Percentiles rank a stretch among this genome's conserved stretches.
These are phyloP conservation scores for Echinops telfairi DNA, from an alignment of 2,113 vertebrate genomes.

Conservation along the genomic window DNA sequence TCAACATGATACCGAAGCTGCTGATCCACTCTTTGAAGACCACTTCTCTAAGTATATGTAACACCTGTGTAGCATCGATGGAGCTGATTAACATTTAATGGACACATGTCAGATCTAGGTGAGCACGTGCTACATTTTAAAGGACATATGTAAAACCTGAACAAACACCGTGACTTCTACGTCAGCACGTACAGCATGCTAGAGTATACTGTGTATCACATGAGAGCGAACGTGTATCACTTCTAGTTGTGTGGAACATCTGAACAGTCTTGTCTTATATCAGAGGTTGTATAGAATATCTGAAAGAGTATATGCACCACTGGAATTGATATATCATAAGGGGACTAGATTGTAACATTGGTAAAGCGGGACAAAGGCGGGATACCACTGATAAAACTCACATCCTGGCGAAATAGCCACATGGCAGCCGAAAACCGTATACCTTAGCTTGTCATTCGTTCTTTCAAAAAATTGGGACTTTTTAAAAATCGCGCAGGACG, in stretches of 20 bases:
- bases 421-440: too few relatives aligned
- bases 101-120: background rate
- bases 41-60: background rate
- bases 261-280: background rate
- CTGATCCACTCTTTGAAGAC: background rate
- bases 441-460: too few relatives aligned
- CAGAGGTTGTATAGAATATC: background rate
- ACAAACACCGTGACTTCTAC: background rate
- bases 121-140: background rate
- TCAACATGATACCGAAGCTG: background rate
- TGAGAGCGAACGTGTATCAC: background rate
- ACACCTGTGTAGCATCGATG: background rate
- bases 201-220: background rate
- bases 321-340: background rate
- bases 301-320: background rate
- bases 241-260: constrained; percentile 12
- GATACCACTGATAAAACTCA: too few relatives aligned
- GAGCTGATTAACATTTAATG: background rate
- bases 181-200: background rate
- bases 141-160: background rate
- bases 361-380: too few relatives aligned
- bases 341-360: too few relatives aligned
- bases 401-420: too few relatives aligned
- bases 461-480: too few relatives aligned
- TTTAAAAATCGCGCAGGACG: too few relatives aligned